Evolutionary conservation across 2,113 vertebrate genomes (phyloP).

Genomic region (Uria aalge): DNA sequence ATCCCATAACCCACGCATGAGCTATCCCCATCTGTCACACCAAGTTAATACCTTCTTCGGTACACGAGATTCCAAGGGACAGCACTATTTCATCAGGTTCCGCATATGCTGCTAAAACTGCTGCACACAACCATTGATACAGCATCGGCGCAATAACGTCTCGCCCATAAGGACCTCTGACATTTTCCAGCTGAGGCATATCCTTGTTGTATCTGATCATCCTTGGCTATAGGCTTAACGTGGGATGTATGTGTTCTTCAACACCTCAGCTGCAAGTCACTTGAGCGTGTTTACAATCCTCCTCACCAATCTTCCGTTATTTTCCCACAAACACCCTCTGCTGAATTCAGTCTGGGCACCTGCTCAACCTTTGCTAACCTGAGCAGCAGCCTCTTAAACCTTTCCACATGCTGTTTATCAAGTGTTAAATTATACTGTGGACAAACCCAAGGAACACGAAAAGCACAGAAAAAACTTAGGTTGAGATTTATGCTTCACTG

Average conservation of each 20-base stretch:
- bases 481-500: not conserved
- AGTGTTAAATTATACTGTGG: not conserved
- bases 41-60: too few relatives aligned
- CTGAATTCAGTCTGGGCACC: not conserved
- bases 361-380: not conserved
- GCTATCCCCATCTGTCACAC: too few relatives aligned
- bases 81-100: too few relatives aligned
- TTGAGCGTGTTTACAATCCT: not conserved
- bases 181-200: too few relatives aligned
- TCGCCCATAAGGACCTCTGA: too few relatives aligned
- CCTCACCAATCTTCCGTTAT: not conserved
- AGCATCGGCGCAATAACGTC: too few relatives aligned
- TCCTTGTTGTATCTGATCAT: too few relatives aligned
- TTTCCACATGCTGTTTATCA: not conserved
- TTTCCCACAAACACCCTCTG: not conserved
- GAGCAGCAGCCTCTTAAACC: not conserved
- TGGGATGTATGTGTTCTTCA: not conserved
- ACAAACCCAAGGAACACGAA: not conserved
- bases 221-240: too few relatives aligned
- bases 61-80: too few relatives aligned
- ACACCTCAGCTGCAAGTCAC: not conserved
- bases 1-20: too few relatives aligned
- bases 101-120: too few relatives aligned
- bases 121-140: too few relatives aligned
- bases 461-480: not conserved